phyloP scores from a whole-genome alignment of 2,797 vertebrate species.

The Hoplostethus atlanticus region DNA sequence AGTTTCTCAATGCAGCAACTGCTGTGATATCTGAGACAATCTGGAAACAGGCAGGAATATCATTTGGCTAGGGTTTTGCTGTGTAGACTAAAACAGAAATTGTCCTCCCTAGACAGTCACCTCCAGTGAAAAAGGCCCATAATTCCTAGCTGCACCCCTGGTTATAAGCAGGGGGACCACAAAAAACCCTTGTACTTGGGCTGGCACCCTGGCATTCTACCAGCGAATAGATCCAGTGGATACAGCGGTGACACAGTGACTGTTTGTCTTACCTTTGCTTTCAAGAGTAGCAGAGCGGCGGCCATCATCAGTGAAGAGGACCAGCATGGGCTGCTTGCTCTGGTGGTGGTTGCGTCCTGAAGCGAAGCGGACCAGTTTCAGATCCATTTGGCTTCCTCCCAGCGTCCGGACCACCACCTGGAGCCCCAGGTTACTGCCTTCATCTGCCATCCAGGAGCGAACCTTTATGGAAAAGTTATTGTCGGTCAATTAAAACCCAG shows the following conservation, averaged over 20 bases:
- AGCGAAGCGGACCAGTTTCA: constrained; percentile 85
- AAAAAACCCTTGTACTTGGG: not conserved
- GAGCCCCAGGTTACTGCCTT: constrained; percentile 88
- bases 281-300: constrained; percentile 77
- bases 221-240: not conserved
- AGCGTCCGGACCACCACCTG: constrained; percentile 84
- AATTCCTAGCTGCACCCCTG: too few relatives aligned
- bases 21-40: too few relatives aligned
- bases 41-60: too few relatives aligned
- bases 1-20: too few relatives aligned
- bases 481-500: constrained; percentile 1
- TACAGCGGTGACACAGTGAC: not conserved
- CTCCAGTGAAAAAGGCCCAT: too few relatives aligned
- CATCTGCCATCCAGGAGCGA: constrained; percentile 86
- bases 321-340: constrained; percentile 94
- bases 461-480: constrained; percentile 79
- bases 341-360: constrained; percentile 87
- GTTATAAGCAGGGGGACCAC: not conserved
- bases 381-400: constrained; percentile 73
- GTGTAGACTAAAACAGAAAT: too few relatives aligned
- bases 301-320: constrained; percentile 92
- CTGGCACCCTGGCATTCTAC: not conserved
- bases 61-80: too few relatives aligned
- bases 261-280: constrained; percentile 77
- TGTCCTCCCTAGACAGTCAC: too few relatives aligned